Evolutionary conservation across 37 sponge, comb jelly and placozoan genomes (phyloP), one percentile per base, ranked within the genome.

Genomic region (Amphimedon queenslandica): DNA sequence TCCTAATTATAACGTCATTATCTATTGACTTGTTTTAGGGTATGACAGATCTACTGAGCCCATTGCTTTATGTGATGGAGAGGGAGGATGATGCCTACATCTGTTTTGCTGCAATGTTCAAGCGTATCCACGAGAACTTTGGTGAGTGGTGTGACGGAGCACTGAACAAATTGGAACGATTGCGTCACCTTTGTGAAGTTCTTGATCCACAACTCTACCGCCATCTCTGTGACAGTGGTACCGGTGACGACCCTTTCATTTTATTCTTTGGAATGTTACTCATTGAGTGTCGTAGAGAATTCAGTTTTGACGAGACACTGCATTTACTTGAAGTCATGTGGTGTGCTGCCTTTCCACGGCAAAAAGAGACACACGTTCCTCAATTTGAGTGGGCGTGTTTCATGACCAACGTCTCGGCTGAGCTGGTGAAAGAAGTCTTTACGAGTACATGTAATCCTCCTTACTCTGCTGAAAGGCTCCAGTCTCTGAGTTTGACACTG

Each of bases 211-310:
- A 80, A 3, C 74, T 90, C 24, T 84, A 67, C 55, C 3, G 11
- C 11, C 65, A 53, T 36, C 64, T 69, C 24, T 66, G 70, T 8
- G 37, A 47, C 13, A 29, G 53, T 20, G 47, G 39, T 25, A 42
- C 84, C 31, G 73, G 71, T 27, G 86, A 90, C 5, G 90, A 90
- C 55, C 82, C 75, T 13, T 90, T 84, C 55, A 67, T 72, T 27
- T 69, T 90, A 33, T 84, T 82, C 34, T 90, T 90, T 80, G 90
- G 90, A 13, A 90, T 84, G 85, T 73, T 90, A 8, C 73, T 90
- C 25, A 90, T 90, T 21, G 86, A 84, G 18, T 84, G 86, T 47
- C 81, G 82, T 24, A 31, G 90, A 24, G 90, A 90, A 56, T 84
- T 90, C 61, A 63, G 82, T 6, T 90, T 90, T 66, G 33, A 69